Evolutionary conservation across 2,113 vertebrate species (phyloP), one percentile per base, ranked within the genome.

Genomic region (Progne subis): DNA sequence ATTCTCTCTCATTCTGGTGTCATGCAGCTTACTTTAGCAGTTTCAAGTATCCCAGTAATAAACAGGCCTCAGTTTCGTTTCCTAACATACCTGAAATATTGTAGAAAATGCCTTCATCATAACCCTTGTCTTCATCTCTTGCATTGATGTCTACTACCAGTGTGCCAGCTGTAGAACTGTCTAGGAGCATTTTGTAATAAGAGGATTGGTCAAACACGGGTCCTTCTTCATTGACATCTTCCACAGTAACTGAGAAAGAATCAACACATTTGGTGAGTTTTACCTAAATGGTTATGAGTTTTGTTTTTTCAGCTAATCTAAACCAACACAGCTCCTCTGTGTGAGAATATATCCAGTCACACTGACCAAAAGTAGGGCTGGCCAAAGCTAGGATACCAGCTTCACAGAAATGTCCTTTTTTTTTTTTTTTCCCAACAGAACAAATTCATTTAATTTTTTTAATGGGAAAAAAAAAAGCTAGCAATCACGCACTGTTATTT

Each of bases 191-290:
- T 76, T 23, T 87, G 76, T 89, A 11, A 37, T 97, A 97, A 1
- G 92, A 94, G 55, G 96, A 65, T 49, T 93, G 68, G 39, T 97
- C 95, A 93, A 97, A 96, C 52, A 61, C 0, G 0, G 97, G 97
- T 75, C 84, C 95, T 85, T 92, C 97, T 92, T 97, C 97, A 92
- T 97, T 97, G 23, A 80, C 89, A 52, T 97, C 96, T 92, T 97
- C 92, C 91, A 97, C 95, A 0, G 34, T 90, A 60, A 97, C 97
- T 97, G 72, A 24, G 60, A 80, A 86, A 82, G 23, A 81, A 77
- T 12, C 11, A 25, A 8, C 56, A 70, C 6, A 28, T 31, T 61
- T 46, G 39, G 56, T 25, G 44, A 89, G n/a, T 46, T 77, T 89
- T 59, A 64, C 29, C 59, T 34, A 23, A 91, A 70, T 2, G 3